These are phyloP conservation scores for Characodon lateralis DNA, from an alignment of 2,797 vertebrate genomes.

Conservation along the genomic window DNA sequence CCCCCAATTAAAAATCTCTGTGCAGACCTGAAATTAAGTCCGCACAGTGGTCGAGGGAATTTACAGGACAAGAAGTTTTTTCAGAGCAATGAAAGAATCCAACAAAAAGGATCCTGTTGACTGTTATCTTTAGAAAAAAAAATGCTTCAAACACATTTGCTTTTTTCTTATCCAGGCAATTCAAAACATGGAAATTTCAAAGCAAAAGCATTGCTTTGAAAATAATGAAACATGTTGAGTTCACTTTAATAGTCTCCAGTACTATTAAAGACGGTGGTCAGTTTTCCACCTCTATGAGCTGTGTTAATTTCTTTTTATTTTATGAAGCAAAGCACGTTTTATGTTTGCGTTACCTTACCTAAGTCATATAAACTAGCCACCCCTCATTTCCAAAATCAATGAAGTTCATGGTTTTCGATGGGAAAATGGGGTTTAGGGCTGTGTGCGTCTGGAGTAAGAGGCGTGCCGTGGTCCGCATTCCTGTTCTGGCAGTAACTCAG, in stretches of 20 bases:
- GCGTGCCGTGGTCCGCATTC: conserved; percentile 59
- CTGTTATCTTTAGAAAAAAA: not conserved
- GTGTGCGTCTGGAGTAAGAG: conserved; percentile 40
- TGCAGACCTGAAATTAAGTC: not conserved
- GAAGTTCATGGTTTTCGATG: conserved; percentile 81
- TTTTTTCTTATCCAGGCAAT: not conserved
- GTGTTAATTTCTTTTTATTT: not conserved
- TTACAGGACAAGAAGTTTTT: not conserved
- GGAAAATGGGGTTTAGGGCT: conserved; percentile 68
- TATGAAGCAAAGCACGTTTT: not conserved
- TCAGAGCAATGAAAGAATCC: not conserved
- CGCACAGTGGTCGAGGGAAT: not conserved
- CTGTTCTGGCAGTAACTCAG: conserved; percentile 77
- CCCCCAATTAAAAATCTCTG: not conserved
- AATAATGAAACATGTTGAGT: not conserved
- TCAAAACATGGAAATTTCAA: not conserved
- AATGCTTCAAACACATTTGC: too few species aligned
- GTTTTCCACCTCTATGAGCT: not conserved
- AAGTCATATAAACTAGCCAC: conserved; percentile 1
- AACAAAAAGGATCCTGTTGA: not conserved
- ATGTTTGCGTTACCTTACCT: conserved; percentile 23
- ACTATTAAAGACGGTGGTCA: not conserved
- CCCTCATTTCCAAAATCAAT: conserved; percentile 47
- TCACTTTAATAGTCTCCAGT: not conserved
- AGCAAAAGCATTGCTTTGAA: not conserved